phyloP scores from a whole-genome alignment of 1,140 invertebrate species.

The Pogonus chalceus region DNA sequence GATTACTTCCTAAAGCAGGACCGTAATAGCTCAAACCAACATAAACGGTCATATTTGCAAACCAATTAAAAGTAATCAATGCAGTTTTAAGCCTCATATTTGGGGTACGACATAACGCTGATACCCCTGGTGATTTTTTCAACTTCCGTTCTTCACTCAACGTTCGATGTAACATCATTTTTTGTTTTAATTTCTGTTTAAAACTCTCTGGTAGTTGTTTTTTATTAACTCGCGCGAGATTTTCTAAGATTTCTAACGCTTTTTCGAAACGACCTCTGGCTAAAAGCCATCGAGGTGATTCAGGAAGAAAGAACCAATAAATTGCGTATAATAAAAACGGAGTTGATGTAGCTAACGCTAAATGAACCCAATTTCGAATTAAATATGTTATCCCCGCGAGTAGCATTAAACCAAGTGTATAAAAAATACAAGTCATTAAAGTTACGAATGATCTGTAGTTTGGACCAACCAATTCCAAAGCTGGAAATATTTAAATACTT shows the following conservation, averaged over 20 bases:
- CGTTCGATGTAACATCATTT: conserved; percentile 54
- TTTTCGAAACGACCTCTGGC: conserved; percentile 69
- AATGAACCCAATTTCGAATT: conserved; percentile 67
- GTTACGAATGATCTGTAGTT: conserved; percentile 85
- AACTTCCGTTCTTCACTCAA: conserved; percentile 50
- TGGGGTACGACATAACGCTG: conserved; percentile 66
- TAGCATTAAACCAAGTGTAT: conserved; percentile 73
- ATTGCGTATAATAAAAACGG: conserved; percentile 77
- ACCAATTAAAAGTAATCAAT: conserved; percentile 59
- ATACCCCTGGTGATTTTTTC: conserved; percentile 51
- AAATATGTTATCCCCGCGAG: conserved; percentile 72
- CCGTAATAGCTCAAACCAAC: conserved; percentile 80
- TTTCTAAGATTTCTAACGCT: conserved; percentile 65
- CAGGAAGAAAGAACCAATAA: conserved; percentile 76
- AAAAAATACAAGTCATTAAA: conserved; percentile 82
- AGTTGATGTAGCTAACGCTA: conserved; percentile 67
- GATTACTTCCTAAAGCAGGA: conserved; percentile 69
- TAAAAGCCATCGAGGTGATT: conserved; percentile 76
- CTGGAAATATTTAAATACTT: conserved; percentile 42
- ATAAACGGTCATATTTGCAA: conserved; percentile 69
- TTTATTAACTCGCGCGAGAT: conserved; percentile 63
- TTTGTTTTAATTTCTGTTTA: conserved; percentile 57
- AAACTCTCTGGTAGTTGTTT: conserved; percentile 63
- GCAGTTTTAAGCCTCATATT: conserved; percentile 72
- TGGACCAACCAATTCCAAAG: conserved; percentile 78